Conservation (phyloP, 2,113 vertebrate species). For the Cacatua alba region DNA sequence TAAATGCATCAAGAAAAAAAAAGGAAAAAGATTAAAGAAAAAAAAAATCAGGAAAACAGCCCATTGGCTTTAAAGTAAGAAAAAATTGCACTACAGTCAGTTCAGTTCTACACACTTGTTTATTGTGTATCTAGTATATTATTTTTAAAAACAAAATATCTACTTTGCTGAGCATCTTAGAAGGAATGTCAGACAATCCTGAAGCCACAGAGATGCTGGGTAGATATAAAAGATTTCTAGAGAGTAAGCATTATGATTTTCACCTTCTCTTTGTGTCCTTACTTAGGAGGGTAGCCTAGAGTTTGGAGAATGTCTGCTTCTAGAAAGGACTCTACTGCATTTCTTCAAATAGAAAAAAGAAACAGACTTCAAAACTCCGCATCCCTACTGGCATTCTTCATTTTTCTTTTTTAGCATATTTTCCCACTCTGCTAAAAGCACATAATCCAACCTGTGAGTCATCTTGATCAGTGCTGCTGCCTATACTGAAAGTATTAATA, state of each 20-base stretch:
- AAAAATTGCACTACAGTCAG: not conserved
- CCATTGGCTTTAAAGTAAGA: not conserved
- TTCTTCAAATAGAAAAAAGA: slow-evolving; percentile 1
- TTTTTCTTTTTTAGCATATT: not conserved
- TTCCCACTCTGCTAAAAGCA: not conserved
- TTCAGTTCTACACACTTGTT: not conserved
- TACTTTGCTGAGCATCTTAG: not conserved
- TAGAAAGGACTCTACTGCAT: not conserved
- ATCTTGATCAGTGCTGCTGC: not conserved
- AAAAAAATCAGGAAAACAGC: not conserved
- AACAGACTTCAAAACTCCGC: not conserved
- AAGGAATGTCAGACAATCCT: not conserved
- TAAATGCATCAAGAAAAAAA: not conserved
- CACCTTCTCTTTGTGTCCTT: not conserved
- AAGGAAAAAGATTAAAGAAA: not conserved
- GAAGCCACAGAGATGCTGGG: not conserved
- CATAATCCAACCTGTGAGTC: not conserved
- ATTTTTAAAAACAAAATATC: not conserved
- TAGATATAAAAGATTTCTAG: not conserved
- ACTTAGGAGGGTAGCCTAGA: not conserved
- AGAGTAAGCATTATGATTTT: not conserved
- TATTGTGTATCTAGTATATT: not conserved
- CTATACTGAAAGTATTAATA: slow-evolving; percentile 35
- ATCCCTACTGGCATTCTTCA: not conserved
- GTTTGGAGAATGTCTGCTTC: not conserved